These are phyloP conservation scores for Acleris laterana DNA, from an alignment of 2,888 invertebrate species.

Conservation along the genomic window DNA sequence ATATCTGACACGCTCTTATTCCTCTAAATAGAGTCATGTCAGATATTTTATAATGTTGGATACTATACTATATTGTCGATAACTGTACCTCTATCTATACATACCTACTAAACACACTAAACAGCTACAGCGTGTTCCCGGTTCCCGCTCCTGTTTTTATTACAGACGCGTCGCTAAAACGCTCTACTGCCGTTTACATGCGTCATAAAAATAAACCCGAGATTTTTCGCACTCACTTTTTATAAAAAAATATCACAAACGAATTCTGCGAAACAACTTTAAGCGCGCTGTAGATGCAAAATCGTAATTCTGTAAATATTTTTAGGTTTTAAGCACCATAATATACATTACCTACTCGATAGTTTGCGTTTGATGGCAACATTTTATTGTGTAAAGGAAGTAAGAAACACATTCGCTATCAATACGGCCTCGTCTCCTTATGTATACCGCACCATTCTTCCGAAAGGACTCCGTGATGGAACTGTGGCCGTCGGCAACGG, in stretches of 20 bases:
- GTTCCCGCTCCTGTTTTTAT: slow-evolving; percentile 9
- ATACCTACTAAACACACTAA: neutral
- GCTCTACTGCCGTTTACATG: slow-evolving; percentile 21
- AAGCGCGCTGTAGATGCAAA: neutral
- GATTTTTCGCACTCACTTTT: slow-evolving; percentile 22
- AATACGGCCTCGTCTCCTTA: neutral
- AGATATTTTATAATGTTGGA: too few species aligned
- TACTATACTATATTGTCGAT: too few species aligned
- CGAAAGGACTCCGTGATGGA: slow-evolving; percentile 93
- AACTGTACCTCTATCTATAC: neutral
- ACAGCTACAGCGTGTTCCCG: neutral
- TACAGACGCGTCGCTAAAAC: slow-evolving; percentile 8
- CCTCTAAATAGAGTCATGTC: too few species aligned
- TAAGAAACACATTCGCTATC: too few species aligned
- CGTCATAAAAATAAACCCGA: slow-evolving; percentile 13
- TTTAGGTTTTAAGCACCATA: too few species aligned
- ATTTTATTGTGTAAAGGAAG: too few species aligned
- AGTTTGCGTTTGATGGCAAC: too few species aligned
- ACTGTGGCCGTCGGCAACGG: slow-evolving; percentile 90
- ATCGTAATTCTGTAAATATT: too few species aligned
- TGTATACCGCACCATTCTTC: slow-evolving; percentile 90
- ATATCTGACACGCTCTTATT: too few species aligned
- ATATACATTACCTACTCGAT: too few species aligned
- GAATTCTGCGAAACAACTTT: neutral
- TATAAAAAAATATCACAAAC: slow-evolving; percentile 7